Evolutionary conservation across 2,797 vertebrate genomes (phyloP).

Genomic region (Gobionotothen gibberifrons): DNA sequence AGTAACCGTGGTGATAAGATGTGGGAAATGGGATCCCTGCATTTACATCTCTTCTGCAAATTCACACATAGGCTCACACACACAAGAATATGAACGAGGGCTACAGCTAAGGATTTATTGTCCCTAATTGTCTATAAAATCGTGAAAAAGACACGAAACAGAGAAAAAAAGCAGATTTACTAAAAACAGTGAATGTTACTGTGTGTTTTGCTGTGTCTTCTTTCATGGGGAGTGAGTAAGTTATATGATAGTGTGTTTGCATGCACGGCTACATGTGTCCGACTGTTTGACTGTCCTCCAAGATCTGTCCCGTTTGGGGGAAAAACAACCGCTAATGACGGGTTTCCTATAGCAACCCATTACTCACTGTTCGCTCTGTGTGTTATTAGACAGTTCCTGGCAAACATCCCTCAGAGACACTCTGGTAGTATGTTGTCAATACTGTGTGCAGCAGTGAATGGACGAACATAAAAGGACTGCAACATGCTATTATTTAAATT

Average conservation of each 20-base stretch:
- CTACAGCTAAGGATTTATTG: not conserved
- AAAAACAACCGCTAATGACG: constrained; percentile 69
- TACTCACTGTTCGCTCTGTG: constrained; percentile 49
- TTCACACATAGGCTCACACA: not conserved
- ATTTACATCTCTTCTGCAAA: constrained; percentile 2
- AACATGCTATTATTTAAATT: not conserved
- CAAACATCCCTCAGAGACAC: constrained; percentile 39
- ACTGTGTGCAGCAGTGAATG: not conserved
- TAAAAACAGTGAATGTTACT: not conserved
- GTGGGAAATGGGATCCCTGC: constrained; percentile 2
- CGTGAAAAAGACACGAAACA: not conserved
- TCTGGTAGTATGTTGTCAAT: constrained; percentile 5
- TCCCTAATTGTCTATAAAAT: not conserved
- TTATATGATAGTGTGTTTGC: constrained; percentile 18
- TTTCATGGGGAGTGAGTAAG: not conserved
- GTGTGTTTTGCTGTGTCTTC: not conserved
- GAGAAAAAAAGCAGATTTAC: not conserved
- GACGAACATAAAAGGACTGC: not conserved
- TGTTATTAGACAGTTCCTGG: constrained; percentile 35
- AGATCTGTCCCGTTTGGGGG: constrained; percentile 39
- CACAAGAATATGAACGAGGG: not conserved
- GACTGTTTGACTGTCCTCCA: constrained; percentile 32
- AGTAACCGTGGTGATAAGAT: constrained; percentile 3
- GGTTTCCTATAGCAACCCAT: constrained; percentile 69
- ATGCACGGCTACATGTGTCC: constrained; percentile 10